Percentiles rank a stretch among this genome's conserved stretches.
Evolutionary conservation across 2,888 invertebrate species (phyloP).

Genomic region (Axea sp.): DNA sequence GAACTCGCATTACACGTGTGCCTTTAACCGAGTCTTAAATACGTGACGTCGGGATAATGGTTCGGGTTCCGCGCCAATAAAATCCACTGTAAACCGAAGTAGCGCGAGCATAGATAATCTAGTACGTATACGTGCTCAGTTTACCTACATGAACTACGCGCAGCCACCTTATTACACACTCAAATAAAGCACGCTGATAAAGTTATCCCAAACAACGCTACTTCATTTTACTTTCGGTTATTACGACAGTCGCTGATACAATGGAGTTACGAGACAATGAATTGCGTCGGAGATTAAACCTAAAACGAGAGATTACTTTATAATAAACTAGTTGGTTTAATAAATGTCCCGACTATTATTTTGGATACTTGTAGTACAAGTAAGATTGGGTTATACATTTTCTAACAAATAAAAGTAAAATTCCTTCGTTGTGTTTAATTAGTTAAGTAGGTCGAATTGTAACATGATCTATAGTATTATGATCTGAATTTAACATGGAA

Average conservation of each 20-base stretch:
- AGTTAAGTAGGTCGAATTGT: too few relatives aligned
- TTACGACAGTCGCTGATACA: constrained; percentile 56
- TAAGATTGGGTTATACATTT: too few relatives aligned
- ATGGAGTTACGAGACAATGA: constrained; percentile 44
- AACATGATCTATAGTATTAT: too few relatives aligned
- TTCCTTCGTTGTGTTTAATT: too few relatives aligned
- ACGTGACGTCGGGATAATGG: constrained; percentile 75
- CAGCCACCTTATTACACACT: constrained; percentile 57
- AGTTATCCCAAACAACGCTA: constrained; percentile 57
- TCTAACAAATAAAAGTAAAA: too few relatives aligned
- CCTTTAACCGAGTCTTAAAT: constrained; percentile 76
- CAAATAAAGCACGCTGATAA: constrained; percentile 60
- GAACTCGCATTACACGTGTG: constrained; percentile 69
- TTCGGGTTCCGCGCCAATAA: constrained; percentile 67
- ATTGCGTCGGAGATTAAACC: constrained; percentile 34
- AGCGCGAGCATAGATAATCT: constrained; percentile 62
- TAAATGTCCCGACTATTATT: constrained; percentile 26
- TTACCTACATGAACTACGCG: constrained; percentile 49
- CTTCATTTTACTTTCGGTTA: constrained; percentile 58
- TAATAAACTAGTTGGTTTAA: constrained; percentile 38
- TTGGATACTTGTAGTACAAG: neutral
- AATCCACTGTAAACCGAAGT: constrained; percentile 68
- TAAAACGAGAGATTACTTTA: constrained; percentile 41
- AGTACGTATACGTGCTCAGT: constrained; percentile 62
- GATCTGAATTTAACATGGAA: too few relatives aligned